Evolutionary conservation across 92 coral and sea anemone species (phyloP), one percentile per base, ranked within the genome.

Genomic region (Palythoa grandiflora): DNA sequence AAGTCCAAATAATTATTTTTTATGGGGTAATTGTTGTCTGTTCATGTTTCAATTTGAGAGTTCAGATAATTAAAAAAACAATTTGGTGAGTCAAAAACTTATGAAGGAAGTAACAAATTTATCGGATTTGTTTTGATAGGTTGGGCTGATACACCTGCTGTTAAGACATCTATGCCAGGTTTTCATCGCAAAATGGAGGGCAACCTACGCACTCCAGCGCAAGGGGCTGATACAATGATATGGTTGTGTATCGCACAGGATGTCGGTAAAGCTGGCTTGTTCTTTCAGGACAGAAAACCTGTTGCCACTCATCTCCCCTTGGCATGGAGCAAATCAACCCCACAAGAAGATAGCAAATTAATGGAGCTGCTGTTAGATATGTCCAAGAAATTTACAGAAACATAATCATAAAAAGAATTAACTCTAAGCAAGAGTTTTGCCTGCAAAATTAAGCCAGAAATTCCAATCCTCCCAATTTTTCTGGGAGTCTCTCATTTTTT

Each of bases 131-230:
- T 11, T 13, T 59, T 7, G 12, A 50, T 88, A 96, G 99, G 99
- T 85, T 96, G 99, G 99, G 99, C 98, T 15, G 99, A 96, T 52
- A 96, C 99, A 12, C 99, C 99, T 14, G 99, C 99, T 7, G 99
- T 96, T 3, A 84, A 77, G 50, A 78, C 93, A 9, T 93, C 99
- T 47, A 90, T 96, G 94, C 99, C 99, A 73, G 98, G 94, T 38
- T 96, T 96, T 81, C 92, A 96, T 92, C 92, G 87, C n/a, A 90
- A 92, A 71, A 95, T 96, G 94, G 90, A 93, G 76, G 88, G 85
- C 72, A 83, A 88, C 44, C 90, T 96, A 37, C 90, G 99, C 20
- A 93, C 95, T 7, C 68, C 96, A 47, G 95, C 87, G 11, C 99
- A 96, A 80, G 99, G 99, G 12, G 99, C 99, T 6, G 99, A 96